Percentiles rank a stretch among this genome's conserved stretches.
phyloP scores from a whole-genome alignment of 2,797 vertebrate species.

The Chaunax sp. region DNA sequence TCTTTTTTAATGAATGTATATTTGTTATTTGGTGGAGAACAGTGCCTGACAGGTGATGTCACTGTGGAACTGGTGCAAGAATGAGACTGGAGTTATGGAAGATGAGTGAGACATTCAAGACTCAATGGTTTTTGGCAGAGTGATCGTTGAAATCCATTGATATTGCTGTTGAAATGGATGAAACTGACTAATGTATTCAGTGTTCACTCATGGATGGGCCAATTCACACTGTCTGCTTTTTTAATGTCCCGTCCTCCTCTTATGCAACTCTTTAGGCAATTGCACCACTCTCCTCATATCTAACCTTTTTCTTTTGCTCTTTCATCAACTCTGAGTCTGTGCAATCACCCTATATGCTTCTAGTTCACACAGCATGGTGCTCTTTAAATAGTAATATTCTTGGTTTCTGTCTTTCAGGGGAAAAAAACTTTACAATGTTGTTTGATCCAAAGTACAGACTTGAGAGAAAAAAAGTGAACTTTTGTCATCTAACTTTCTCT shows the following conservation, averaged over 20 bases:
- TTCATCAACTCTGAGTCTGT: conserved; percentile 6
- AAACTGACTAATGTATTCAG: conserved; percentile 13
- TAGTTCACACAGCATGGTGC: not conserved
- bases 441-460: conserved; percentile 13
- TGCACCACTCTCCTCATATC: not conserved
- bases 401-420: not conserved
- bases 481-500: not conserved
- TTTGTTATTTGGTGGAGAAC: not conserved
- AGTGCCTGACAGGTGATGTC: no score
- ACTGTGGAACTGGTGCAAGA: not conserved
- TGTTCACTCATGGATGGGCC: not conserved
- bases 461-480: not conserved
- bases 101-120: conserved; percentile 12
- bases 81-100: not conserved
- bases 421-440: not conserved
- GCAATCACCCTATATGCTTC: not conserved
- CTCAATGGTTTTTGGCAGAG: conserved; percentile 36
- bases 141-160: conserved; percentile 19
- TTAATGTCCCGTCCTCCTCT: not conserved
- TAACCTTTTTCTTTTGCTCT: conserved; percentile 21
- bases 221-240: conserved; percentile 4
- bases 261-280: conserved; percentile 1
- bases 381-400: not conserved
- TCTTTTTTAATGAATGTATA: not conserved
- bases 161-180: conserved; percentile 7